Percentiles rank a stretch among this genome's conserved stretches.
Evolutionary conservation across 2,797 vertebrate species (phyloP).

Genomic region (Protonibea diacanthus): DNA sequence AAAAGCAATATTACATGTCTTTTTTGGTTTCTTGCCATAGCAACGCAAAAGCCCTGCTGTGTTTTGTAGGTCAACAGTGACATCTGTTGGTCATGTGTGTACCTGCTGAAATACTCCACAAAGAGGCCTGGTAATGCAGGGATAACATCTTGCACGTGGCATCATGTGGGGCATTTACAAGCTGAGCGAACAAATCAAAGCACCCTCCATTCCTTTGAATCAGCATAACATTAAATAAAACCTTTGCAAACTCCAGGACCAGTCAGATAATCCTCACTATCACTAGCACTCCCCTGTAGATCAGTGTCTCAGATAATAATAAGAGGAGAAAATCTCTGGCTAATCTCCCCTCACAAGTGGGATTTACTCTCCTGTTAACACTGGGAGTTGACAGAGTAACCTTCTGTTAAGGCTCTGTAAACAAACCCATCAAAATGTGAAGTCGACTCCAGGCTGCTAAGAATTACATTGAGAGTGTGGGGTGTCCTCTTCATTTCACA

Average conservation of each 20-base stretch:
- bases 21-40: background rate
- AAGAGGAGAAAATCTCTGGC: slow-evolving; percentile 10
- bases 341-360: slow-evolving; percentile 38
- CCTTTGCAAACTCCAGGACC: slow-evolving; percentile 8
- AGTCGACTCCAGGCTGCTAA: slow-evolving; percentile 13
- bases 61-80: slow-evolving; percentile 50
- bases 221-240: slow-evolving; percentile 22
- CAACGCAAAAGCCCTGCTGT: background rate
- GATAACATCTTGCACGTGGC: background rate
- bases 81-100: slow-evolving; percentile 64
- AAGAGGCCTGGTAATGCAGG: background rate
- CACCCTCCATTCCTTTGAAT: background rate
- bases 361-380: slow-evolving; percentile 23
- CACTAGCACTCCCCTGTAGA: background rate
- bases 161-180: background rate
- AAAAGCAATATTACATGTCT: background rate
- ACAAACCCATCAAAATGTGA: slow-evolving; percentile 44
- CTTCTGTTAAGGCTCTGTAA: slow-evolving; percentile 22
- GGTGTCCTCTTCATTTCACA: slow-evolving; percentile 13
- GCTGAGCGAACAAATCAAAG: slow-evolving; percentile 9
- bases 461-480: background rate
- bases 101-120: slow-evolving; percentile 14
- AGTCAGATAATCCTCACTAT: slow-evolving; percentile 23
- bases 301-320: slow-evolving; percentile 29
- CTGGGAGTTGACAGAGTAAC: slow-evolving; percentile 31